Evolutionary conservation across 1,140 invertebrate genomes (phyloP).

Genomic region (Triops longicaudatus): DNA sequence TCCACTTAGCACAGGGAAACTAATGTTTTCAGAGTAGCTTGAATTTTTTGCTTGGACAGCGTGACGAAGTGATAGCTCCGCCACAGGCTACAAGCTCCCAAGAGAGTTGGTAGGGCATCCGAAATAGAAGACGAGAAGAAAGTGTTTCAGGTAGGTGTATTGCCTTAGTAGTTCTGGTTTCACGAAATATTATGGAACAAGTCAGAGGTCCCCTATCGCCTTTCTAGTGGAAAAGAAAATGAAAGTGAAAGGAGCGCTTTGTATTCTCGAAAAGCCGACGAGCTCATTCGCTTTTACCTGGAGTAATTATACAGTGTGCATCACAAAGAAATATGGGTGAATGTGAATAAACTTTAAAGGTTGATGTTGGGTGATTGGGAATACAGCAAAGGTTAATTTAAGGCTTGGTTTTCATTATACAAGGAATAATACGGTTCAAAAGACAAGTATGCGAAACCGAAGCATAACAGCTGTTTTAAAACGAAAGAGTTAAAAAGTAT

Average conservation of each 20-base stretch:
- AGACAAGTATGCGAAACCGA: no score
- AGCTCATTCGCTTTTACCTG: no score
- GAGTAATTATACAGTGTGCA: no score
- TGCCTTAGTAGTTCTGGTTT: not conserved
- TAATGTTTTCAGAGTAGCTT: not conserved
- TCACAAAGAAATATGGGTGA: no score
- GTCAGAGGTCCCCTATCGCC: not conserved
- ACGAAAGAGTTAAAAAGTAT: no score
- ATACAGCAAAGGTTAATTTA: no score
- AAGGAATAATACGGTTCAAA: no score
- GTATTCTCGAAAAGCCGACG: not conserved
- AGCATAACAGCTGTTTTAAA: no score
- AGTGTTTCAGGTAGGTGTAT: not conserved
- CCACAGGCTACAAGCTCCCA: not conserved
- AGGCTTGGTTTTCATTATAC: no score
- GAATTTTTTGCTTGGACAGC: not conserved
- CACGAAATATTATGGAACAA: conserved; percentile 1
- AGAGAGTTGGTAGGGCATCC: not conserved
- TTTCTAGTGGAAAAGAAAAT: not conserved
- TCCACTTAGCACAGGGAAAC: not conserved
- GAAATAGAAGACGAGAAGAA: not conserved
- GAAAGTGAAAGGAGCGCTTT: not conserved
- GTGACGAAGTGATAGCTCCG: not conserved
- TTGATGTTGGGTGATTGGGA: no score
- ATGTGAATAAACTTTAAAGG: no score